Base-by-base conservation (phyloP, 2,888 invertebrate species). In the Cyaniris semiargus region DNA sequence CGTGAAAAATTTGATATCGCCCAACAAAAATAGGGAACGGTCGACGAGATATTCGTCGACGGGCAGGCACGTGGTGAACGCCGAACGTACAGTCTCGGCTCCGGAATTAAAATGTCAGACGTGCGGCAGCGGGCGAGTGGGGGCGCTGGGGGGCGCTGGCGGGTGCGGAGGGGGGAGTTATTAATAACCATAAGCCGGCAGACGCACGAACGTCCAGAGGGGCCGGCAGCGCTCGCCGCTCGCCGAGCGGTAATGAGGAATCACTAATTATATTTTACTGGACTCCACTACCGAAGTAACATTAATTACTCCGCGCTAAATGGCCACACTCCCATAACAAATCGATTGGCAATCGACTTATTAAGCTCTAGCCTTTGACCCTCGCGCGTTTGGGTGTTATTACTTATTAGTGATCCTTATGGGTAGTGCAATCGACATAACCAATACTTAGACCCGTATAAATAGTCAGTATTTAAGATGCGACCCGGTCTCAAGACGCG, bases 161-260 rank as follows among this genome's bases (percentile, higher is more conserved):
- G 85, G 84, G 80, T 75, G 71, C 38, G 84, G 83, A 79, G 85
- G 86, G 86, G 87, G 80, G 90, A 88, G 93, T 93, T 94, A 94
- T 94, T 94, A 94, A 94, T 94, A 93, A 94, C 94, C 93, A 94
- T 94, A 94, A 93, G 94, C 93, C 92, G 88, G 91, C 91, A 93
- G 93, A 94, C 93, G 93, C 93, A 94, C 92, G 93, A 93, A 93
- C 92, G 93, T 93, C 93, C 93, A 93, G 93, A 93, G 93, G 92
- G 93, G 93, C 92, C 93, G 84, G 66, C 66, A 31, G 31, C 66
- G 60, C 23, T 13, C 60, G 60, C 60, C 23, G 60, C 21, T 7
- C 81, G 89, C 89, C 89, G 90, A 89, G 89, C 91, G 85, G 89
- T 94, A 94, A 94, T 94, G 93, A 94, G 92, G 92, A 94, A 93